Evolutionary conservation across 2,113 vertebrate species (phyloP).

Genomic region (Nestor notabilis): DNA sequence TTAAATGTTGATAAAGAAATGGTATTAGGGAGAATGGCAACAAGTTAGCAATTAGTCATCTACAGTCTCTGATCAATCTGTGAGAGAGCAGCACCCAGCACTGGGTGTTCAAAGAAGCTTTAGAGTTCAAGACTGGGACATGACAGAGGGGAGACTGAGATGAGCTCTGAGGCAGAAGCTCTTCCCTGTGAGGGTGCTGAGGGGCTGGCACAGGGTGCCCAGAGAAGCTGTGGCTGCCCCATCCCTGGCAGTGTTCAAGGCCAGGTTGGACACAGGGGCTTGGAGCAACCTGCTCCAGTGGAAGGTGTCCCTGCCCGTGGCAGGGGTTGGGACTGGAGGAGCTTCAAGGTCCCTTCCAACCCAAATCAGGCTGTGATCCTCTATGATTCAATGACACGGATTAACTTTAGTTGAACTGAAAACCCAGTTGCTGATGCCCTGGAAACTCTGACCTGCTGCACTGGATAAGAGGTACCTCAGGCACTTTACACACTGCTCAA

Average conservation of each 20-base stretch:
- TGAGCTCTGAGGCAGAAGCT: neutral
- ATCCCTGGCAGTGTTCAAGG: neutral
- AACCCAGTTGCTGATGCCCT: neutral
- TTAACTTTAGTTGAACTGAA: neutral
- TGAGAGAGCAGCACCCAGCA: neutral
- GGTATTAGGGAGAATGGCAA: neutral
- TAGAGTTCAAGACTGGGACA: neutral
- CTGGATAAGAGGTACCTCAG: neutral
- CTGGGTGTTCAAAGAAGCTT: neutral
- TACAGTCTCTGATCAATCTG: neutral
- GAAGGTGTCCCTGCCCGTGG: neutral
- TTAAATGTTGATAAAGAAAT: neutral
- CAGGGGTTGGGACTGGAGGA: fast-evolving
- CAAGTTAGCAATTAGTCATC: neutral
- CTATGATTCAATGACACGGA: neutral
- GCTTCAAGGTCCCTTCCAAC: neutral
- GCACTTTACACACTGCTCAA: neutral
- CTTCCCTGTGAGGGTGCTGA: fast-evolving
- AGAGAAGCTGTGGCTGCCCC: neutral
- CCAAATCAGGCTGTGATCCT: neutral
- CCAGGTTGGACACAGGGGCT: neutral
- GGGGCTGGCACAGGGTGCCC: neutral
- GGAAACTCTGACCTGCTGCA: neutral
- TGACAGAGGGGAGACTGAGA: neutral
- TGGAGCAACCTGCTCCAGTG: neutral